These are phyloP conservation scores for Bombylius major DNA, from an alignment of 2,888 invertebrate genomes.

Conservation along the genomic window DNA sequence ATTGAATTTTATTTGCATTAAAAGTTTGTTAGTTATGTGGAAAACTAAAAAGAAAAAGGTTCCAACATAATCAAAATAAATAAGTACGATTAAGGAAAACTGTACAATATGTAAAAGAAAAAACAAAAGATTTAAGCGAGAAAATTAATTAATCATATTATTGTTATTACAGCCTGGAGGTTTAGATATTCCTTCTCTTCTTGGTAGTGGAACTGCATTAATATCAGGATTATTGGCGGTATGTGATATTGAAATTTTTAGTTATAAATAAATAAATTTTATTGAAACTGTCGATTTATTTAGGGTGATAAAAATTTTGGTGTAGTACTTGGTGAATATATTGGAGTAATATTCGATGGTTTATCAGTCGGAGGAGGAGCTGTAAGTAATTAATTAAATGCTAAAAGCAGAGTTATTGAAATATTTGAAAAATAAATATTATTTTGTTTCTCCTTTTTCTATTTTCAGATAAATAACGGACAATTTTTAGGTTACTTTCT, in stretches of 20 bases:
- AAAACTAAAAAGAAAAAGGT: too few species aligned
- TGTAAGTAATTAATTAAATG: conserved; percentile 18
- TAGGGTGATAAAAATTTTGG: conserved; percentile 35
- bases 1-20: background rate
- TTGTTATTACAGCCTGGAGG: conserved; percentile 25
- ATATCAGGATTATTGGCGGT: conserved; percentile 30
- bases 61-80: too few species aligned
- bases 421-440: background rate
- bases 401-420: background rate
- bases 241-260: background rate
- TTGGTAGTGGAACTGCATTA: conserved; percentile 29
- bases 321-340: conserved; percentile 30
- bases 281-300: background rate
- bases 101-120: too few species aligned
- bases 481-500: conserved; percentile 33
- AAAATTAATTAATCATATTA: too few species aligned
- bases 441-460: background rate
- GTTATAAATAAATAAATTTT: background rate
- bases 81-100: too few species aligned
- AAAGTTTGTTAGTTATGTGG: background rate
- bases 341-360: conserved; percentile 33
- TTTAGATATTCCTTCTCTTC: conserved; percentile 29
- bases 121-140: too few species aligned
- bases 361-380: conserved; percentile 36
- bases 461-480: conserved; percentile 32